Conservation (phyloP, 2,113 vertebrate species). For the Sinocyclocheilus anshuiensis region DNA sequence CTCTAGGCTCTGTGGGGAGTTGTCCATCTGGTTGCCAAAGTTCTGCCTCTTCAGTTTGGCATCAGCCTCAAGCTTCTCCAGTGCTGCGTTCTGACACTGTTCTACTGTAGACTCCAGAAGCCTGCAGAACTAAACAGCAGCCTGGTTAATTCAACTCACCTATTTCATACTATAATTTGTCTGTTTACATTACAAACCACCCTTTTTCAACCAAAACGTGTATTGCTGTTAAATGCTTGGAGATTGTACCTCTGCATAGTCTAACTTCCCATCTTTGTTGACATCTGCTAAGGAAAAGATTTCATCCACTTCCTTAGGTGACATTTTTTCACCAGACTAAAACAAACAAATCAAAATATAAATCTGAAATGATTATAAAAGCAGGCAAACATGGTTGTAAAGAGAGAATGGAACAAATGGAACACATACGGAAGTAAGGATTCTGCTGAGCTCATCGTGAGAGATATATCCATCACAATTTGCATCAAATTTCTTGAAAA, state of each 20-base stretch:
- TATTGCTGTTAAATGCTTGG: not conserved
- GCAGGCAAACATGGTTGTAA: not conserved
- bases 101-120: constrained; percentile 78
- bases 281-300: constrained; percentile 79
- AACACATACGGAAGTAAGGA: constrained; percentile 85
- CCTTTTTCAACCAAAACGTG: no score
- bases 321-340: constrained; percentile 94
- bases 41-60: constrained; percentile 82
- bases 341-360: constrained; percentile 55
- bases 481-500: constrained; percentile 84
- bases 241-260: constrained; percentile 83
- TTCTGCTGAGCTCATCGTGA: constrained; percentile 80
- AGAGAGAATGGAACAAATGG: not conserved
- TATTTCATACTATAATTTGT: not conserved
- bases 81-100: constrained; percentile 78
- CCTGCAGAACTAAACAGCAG: constrained; percentile 86
- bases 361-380: not conserved
- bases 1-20: constrained; percentile 65
- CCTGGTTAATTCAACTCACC: not conserved
- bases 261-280: constrained; percentile 83
- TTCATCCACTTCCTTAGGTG: constrained; percentile 79
- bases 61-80: constrained; percentile 82
- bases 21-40: constrained; percentile 84
- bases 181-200: not conserved
- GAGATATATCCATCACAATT: constrained; percentile 81